These are phyloP conservation scores for Hemitrygon akajei DNA, from an alignment of 2,797 vertebrate species.

Conservation along the genomic window DNA sequence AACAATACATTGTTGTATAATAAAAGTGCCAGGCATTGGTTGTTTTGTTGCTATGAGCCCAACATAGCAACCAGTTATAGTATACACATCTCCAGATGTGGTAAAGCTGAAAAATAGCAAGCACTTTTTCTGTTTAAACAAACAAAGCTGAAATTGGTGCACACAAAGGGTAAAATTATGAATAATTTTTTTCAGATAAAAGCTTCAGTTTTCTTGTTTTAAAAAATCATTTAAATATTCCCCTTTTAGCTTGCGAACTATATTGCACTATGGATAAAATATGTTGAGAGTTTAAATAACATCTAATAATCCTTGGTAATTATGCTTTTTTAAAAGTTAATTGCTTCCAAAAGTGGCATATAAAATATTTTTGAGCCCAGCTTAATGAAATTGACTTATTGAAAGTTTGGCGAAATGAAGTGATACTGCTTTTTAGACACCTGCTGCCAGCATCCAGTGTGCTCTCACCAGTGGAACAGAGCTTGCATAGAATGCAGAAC, in stretches of 20 bases:
- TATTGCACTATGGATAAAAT: not conserved
- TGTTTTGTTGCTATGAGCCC: slow-evolving; percentile 19
- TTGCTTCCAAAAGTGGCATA: not conserved
- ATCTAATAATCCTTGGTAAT: not conserved
- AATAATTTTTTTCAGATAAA: not conserved
- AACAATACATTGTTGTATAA: not conserved
- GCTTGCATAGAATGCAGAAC: not conserved
- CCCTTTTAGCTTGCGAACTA: not conserved
- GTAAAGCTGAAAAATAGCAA: not conserved
- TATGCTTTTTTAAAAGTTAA: not conserved
- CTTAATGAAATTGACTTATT: not conserved
- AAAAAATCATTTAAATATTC: not conserved
- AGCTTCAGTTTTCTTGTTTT: not conserved
- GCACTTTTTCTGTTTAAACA: not conserved
- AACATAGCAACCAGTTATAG: slow-evolving; percentile 27
- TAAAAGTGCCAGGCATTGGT: slow-evolving; percentile 9
- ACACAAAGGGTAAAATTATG: not conserved
- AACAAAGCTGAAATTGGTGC: not conserved
- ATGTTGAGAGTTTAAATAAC: not conserved
- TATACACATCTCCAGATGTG: slow-evolving; percentile 18
- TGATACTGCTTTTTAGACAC: not conserved
- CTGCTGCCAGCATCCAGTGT: too few relatives aligned
- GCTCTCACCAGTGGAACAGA: not conserved
- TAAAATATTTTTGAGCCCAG: not conserved
- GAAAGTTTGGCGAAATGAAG: not conserved